Evolutionary conservation across 2,113 vertebrate genomes (phyloP), one percentile per base, ranked within the genome.

Genomic region (Plecturocebus donacophilus): DNA sequence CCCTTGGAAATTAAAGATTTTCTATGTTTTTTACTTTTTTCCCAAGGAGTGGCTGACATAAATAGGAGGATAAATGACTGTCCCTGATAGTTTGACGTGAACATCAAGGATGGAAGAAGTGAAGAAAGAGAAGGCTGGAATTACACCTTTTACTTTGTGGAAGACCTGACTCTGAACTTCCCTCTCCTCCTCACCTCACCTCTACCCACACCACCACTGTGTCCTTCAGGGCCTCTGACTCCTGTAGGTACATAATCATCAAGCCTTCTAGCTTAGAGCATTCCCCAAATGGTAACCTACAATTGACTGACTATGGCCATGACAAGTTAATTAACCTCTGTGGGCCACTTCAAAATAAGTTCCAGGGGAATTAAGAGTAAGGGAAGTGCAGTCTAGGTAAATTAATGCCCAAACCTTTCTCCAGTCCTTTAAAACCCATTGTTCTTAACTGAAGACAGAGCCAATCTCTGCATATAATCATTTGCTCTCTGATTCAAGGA

Each of bases 401-500:
- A 14, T 75, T 80, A 40, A 52, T 70, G 6, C 45, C 8, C 5
- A 76, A 35, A 40, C 27, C 19, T 79, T 66, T 73, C 20, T 76
- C 61, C 35, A 88, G 47, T 13, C 5, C 20, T 87, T 86, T 9
- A 40, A 64, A 70, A 85, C 49, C 35, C 58, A 49, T 4, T 8
- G 3, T 35, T 87, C 40, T 61, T 83, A 49, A 45, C 2, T 83
- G 68, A 85, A n/a, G 56, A 79, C 10, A 42, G 13, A 68, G 25
- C 58, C 20, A 30, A 68, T 54, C 23, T 40, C 75, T 90, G 35
- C 4, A 45, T 40, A 47, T n/a, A 49, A 40, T 20, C 17, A 77
- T 85, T 85, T 91, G 13, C 76, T 88, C 54, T 94, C 83, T 71
- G 52, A 90, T 42, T 97, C 40, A 61, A 19, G 64, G 38, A 92